These are phyloP conservation scores for Ptychodera flava DNA, from an alignment of 35 echinoderm and acorn worm species.

Conservation along the genomic window DNA sequence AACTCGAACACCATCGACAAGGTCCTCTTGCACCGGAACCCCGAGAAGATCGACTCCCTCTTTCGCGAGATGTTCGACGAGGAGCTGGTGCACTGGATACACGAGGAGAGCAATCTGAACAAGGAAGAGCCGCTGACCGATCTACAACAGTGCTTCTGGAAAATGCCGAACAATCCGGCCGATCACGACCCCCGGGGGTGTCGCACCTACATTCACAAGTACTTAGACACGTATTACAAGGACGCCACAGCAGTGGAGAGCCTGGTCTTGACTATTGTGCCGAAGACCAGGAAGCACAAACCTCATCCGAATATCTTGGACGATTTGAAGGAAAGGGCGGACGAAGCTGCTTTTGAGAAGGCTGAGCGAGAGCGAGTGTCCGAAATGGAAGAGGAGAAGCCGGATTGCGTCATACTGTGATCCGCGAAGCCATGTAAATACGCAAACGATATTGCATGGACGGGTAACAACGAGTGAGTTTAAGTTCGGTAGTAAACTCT, in stretches of 20 bases:
- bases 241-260: background rate
- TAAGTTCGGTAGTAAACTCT: too few relatives aligned
- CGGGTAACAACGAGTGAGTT: too few relatives aligned
- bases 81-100: slow-evolving; percentile 9
- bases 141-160: slow-evolving; percentile 32
- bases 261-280: background rate
- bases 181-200: slow-evolving; percentile 32
- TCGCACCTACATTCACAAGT: slow-evolving; percentile 26
- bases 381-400: background rate
- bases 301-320: slow-evolving; percentile 32
- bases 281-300: slow-evolving; percentile 2
- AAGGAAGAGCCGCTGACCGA: slow-evolving; percentile 3
- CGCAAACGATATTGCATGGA: too few relatives aligned
- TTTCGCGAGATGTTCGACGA: slow-evolving; percentile 31
- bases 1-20: slow-evolving; percentile 20
- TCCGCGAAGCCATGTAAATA: too few relatives aligned
- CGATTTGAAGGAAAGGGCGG: slow-evolving; percentile 8
- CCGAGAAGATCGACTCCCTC: background rate
- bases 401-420: background rate
- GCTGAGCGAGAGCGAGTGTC: background rate
- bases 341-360: background rate
- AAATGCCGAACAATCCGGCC: slow-evolving; percentile 12
- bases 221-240: slow-evolving; percentile 27
- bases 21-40: slow-evolving; percentile 1
- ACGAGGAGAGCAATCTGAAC: slow-evolving; percentile 15